phyloP scores from a whole-genome alignment of 2,797 vertebrate species.

The Mus minutoides region DNA sequence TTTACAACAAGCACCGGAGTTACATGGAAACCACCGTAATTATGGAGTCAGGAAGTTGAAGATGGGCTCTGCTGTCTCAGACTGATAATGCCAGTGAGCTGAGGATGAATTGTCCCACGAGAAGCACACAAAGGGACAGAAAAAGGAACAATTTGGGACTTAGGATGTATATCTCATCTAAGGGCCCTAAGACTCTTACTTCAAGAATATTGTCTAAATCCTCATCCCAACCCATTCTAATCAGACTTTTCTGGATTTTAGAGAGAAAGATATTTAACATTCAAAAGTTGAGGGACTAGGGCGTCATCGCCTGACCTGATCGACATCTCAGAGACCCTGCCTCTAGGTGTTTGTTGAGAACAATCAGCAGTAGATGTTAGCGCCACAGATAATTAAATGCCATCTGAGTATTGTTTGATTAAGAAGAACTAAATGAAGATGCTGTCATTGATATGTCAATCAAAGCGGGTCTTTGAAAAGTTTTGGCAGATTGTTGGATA shows the following conservation, averaged over 20 bases:
- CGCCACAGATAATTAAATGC: background rate
- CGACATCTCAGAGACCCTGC: background rate
- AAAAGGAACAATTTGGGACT: background rate
- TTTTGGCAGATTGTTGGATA: background rate
- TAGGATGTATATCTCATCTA: background rate
- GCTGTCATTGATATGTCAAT: background rate
- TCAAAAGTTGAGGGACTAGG: constrained; percentile 17
- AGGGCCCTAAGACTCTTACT: background rate
- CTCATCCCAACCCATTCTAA: background rate
- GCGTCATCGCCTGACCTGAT: background rate
- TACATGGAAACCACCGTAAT: constrained; percentile 77
- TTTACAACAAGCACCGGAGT: background rate
- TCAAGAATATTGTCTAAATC: background rate
- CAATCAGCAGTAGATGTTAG: constrained; percentile 14
- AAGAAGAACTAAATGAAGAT: background rate
- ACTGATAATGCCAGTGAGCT: background rate
- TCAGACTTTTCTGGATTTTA: background rate
- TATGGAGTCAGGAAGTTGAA: constrained; percentile 64
- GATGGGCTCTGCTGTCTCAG: constrained; percentile 55
- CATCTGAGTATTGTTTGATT: background rate
- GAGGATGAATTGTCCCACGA: background rate
- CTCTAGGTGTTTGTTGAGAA: constrained; percentile 10
- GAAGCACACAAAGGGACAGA: background rate
- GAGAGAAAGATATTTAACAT: background rate
- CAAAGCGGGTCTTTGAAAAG: constrained; percentile 5